Conservation (phyloP, 2,888 invertebrate genomes). For the Phengaris arion region DNA sequence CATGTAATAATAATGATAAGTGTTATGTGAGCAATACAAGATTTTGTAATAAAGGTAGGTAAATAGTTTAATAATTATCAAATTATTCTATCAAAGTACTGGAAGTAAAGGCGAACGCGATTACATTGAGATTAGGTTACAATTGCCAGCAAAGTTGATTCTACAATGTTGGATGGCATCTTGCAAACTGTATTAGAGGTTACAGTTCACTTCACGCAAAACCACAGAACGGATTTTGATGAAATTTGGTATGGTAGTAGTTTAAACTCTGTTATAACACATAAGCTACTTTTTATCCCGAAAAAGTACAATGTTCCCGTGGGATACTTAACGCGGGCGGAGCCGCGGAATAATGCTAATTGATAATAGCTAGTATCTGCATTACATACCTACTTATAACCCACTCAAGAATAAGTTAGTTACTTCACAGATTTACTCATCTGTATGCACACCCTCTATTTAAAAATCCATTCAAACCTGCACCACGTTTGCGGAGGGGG, state of each 20-base stretch:
- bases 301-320: too few species aligned
- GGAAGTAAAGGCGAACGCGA: too few species aligned
- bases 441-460: slow-evolving; percentile 10
- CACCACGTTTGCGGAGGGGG: slow-evolving; percentile 4
- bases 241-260: too few species aligned
- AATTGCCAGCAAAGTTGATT: too few species aligned
- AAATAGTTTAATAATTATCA: not conserved
- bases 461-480: slow-evolving; percentile 17
- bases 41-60: not conserved
- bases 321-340: too few species aligned
- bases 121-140: too few species aligned
- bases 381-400: not conserved
- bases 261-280: too few species aligned
- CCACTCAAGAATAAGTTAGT: slow-evolving; percentile 3
- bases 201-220: not conserved
- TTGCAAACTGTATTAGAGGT: not conserved
- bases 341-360: too few species aligned
- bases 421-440: slow-evolving; percentile 9
- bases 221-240: too few species aligned
- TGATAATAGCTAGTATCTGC: not conserved
- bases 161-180: not conserved
- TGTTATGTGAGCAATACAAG: not conserved
- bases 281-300: too few species aligned
- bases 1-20: too few species aligned
- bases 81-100: too few species aligned